Percentiles rank a stretch among this genome's conserved stretches.
Conservation (phyloP, 2,797 vertebrate species). For the Synaphobranchus kaupii region DNA sequence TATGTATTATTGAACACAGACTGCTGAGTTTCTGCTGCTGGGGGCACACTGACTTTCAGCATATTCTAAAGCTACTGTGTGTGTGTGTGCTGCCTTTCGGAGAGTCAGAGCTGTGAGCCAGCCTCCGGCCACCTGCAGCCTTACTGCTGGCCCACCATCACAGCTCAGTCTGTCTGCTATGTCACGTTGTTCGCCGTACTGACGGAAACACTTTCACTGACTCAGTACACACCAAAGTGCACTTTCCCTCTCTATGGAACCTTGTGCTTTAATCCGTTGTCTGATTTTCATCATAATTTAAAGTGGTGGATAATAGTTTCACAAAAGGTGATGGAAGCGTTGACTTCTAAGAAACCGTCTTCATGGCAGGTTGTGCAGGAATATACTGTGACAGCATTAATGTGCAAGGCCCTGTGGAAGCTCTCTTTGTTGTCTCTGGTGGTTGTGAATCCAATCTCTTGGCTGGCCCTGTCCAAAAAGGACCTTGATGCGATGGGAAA, state of each 20-base stretch:
- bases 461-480: constrained; percentile 1
- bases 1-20: neutral
- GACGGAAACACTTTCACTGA: neutral
- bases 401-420: neutral
- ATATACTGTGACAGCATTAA: neutral
- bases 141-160: neutral
- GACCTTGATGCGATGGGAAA: neutral
- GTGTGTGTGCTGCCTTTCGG: neutral
- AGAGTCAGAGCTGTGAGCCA: neutral
- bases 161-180: neutral
- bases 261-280: neutral
- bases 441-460: neutral
- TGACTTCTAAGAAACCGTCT: neutral
- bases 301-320: neutral
- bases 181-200: neutral
- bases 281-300: neutral
- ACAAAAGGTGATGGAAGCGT: neutral
- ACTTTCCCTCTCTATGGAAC: neutral
- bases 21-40: neutral
- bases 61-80: neutral
- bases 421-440: neutral
- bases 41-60: neutral
- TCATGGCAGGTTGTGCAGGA: no score
- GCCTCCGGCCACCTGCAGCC: constrained; percentile 7
- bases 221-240: neutral